Base-by-base conservation (phyloP, 2,797 vertebrate species). In the Pseudopleuronectes americanus region DNA sequence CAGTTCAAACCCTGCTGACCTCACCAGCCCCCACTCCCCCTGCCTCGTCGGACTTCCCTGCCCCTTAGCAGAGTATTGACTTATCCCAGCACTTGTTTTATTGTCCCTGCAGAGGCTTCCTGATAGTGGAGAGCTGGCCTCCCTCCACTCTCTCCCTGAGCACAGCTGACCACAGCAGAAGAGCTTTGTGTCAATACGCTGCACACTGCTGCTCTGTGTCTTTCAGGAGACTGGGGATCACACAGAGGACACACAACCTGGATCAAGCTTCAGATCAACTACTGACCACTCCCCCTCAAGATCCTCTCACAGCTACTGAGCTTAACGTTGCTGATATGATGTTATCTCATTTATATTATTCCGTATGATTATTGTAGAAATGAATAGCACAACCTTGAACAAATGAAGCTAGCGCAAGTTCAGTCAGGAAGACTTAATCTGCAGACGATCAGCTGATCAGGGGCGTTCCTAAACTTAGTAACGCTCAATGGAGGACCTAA, bases 81-180 rank as follows among this genome's bases (percentile, higher is more conserved):
- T 77, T 59, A 78, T 75, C 41, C 64, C 71, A 54, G 56, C 64
- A 26, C 68, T 64, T 55, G 21, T 17, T 70, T 74, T 54, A 68
- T 26, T 52, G 66, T 54, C 60, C 66, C 76, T 63, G 69, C 24
- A n/a, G 49, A 67, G 45, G 31, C 24, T 76, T 49, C 64, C 58
- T 68, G 41, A 74, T 21, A n/a, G 57, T 23, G 19, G 53, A 28
- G 33, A 36, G 14, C 41, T 4, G 24, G 58, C 26, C 22, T 55
- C 19, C 24, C 24, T 8, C 7, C n/a, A 19, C 57, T 24, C 13
- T 22, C 48, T 31, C 33, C 33, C 10, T 9, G 33, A 36, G 33
- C 24, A 26, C 14, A 43, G n/a, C 48, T 24, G 21, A 64, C 14
- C 12, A 10, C 47, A 36, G 28, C 43, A 26, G 17, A 47, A 7